phyloP scores from a whole-genome alignment of 1,140 invertebrate species.

The Cydia amplana region DNA sequence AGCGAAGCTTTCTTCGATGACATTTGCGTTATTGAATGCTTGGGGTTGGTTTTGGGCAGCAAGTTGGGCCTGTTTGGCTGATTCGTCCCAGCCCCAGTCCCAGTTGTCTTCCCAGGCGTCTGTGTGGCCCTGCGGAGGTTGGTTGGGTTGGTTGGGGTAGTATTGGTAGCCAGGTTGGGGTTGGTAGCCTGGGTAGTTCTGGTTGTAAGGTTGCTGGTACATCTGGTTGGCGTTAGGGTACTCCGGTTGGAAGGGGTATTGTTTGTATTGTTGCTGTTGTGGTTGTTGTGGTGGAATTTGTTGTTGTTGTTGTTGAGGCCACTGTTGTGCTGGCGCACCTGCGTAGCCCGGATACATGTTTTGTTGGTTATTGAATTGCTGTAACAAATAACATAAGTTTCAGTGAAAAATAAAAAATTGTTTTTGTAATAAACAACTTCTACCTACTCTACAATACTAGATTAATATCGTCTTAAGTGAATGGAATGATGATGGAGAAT shows the following conservation, averaged over 20 bases:
- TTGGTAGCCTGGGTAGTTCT: constrained; percentile 61
- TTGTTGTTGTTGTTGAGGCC: constrained; percentile 51
- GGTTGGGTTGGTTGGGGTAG: constrained; percentile 62
- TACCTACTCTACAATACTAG: no score
- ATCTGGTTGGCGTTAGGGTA: constrained; percentile 66
- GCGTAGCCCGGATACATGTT: constrained; percentile 63
- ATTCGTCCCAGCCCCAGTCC: constrained; percentile 77
- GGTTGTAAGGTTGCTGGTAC: constrained; percentile 64
- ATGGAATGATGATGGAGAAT: no score
- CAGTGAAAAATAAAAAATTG: not conserved
- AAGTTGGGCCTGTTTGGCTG: constrained; percentile 63
- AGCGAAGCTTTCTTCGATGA: constrained; percentile 75
- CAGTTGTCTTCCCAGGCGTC: constrained; percentile 76
- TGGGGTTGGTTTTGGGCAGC: constrained; percentile 40
- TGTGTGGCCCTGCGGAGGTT: constrained; percentile 51
- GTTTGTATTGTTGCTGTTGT: constrained; percentile 44
- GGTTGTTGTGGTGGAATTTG: constrained; percentile 53
- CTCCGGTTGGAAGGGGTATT: constrained; percentile 61
- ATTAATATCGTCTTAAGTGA: no score
- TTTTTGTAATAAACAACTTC: no score
- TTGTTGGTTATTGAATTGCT: constrained; percentile 66
- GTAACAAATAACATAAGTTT: constrained; percentile 45
- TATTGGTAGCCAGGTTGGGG: constrained; percentile 55
- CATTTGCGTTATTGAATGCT: constrained; percentile 69
- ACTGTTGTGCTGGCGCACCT: constrained; percentile 41